Evolutionary conservation across 2,888 invertebrate genomes (phyloP).

Genomic region (Lithodes maja): DNA sequence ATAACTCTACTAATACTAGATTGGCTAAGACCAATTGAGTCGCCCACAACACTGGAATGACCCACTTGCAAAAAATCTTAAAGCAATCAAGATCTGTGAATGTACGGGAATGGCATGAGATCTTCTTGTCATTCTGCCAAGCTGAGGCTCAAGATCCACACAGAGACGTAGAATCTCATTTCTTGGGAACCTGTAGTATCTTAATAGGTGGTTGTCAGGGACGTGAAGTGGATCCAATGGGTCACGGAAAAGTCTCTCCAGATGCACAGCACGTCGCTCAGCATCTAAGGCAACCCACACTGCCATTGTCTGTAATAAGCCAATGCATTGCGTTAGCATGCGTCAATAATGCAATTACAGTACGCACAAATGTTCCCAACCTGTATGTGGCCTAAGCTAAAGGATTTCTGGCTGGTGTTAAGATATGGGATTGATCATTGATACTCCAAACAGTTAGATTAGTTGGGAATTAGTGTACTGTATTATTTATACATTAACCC

Average conservation of each 20-base stretch:
- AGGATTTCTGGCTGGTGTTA: too few species aligned
- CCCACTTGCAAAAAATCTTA: constrained; percentile 33
- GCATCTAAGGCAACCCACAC: too few species aligned
- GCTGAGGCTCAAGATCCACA: background rate
- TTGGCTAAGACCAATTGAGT: constrained; percentile 18
- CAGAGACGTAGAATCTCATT: constrained; percentile 27
- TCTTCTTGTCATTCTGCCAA: constrained; percentile 16
- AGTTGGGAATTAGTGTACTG: too few species aligned
- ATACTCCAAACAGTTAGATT: too few species aligned
- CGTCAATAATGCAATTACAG: too few species aligned
- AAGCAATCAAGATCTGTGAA: constrained; percentile 13
- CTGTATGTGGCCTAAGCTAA: too few species aligned
- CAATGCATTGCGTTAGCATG: too few species aligned
- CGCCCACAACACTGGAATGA: constrained; percentile 12
- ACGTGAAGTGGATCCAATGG: constrained; percentile 36
- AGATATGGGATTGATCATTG: too few species aligned
- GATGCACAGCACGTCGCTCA: too few species aligned
- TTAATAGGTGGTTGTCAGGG: constrained; percentile 17
- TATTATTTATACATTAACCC: too few species aligned
- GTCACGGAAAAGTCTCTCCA: constrained; percentile 23
- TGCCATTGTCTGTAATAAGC: too few species aligned
- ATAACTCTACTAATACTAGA: constrained; percentile 22
- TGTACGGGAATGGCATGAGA: constrained; percentile 36
- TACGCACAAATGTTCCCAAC: too few species aligned
- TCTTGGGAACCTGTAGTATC: constrained; percentile 27